A percentile compares a stretch with the other conserved stretches of the same genome.
Evolutionary conservation across 2,113 vertebrate species (phyloP).

Genomic region (Tricholaema leucomelas): DNA sequence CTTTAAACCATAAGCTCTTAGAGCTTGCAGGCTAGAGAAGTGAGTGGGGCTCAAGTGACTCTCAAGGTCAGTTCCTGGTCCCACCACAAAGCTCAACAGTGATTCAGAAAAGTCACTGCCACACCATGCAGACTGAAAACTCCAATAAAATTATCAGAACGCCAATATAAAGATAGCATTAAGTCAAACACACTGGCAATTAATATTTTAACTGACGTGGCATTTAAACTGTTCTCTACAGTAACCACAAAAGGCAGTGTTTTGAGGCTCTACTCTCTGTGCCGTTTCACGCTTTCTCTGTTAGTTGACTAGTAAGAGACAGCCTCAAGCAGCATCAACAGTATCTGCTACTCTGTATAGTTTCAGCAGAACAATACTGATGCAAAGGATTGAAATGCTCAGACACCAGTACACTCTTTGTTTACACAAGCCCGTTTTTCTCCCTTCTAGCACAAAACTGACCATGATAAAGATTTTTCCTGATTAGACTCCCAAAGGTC

Average conservation of each 20-base stretch:
- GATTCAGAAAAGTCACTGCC: not conserved
- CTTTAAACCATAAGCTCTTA: not conserved
- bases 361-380: not conserved
- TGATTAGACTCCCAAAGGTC: not conserved
- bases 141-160: not conserved
- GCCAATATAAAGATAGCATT: not conserved
- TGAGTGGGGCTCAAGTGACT: not conserved
- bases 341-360: not conserved
- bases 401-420: fast-evolving
- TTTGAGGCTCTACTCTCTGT: not conserved
- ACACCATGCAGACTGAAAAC: not conserved
- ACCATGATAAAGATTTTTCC: not conserved
- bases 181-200: not conserved
- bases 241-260: not conserved
- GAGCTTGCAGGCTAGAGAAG: not conserved
- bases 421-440: not conserved
- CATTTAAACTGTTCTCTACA: not conserved
- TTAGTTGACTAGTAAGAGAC: too few species aligned
- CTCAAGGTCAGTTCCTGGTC: not conserved
- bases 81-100: not conserved
- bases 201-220: not conserved
- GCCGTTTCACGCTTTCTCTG: not conserved
- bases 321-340: too few species aligned
- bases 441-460: not conserved
- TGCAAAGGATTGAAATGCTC: not conserved